These are phyloP conservation scores for Pterois miles DNA, from an alignment of 2,797 vertebrate genomes.

Conservation along the genomic window DNA sequence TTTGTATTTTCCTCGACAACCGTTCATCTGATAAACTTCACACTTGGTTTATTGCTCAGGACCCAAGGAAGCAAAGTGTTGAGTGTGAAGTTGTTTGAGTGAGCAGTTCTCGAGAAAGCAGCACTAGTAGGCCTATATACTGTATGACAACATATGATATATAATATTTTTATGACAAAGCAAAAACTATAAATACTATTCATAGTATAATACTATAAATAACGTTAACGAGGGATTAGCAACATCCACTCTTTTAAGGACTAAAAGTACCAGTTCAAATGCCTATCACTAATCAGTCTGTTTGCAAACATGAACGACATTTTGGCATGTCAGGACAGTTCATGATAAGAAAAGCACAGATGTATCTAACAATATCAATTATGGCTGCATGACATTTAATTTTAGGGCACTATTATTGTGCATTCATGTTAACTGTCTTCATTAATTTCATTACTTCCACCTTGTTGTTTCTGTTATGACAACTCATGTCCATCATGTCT, in stretches of 20 bases:
- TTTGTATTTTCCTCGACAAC: not conserved
- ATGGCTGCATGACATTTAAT: not conserved
- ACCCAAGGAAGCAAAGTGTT: not conserved
- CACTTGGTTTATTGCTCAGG: not conserved
- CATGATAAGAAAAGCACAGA: not conserved
- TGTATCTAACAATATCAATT: not conserved
- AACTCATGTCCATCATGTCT: not conserved
- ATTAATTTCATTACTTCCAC: conserved; percentile 3
- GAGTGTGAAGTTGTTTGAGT: not conserved
- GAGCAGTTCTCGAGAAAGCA: not conserved
- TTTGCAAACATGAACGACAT: not conserved
- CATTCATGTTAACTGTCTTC: not conserved
- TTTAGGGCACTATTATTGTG: not conserved
- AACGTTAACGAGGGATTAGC: too few relatives aligned
- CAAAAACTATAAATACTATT: not conserved
- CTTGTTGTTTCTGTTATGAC: not conserved
- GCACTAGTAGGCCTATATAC: too few relatives aligned
- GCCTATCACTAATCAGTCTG: not conserved
- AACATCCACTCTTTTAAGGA: not conserved
- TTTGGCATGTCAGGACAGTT: not conserved
- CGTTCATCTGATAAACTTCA: not conserved
- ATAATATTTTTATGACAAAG: not conserved
- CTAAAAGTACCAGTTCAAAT: not conserved
- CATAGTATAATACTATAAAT: too few relatives aligned
- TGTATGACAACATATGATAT: not conserved